Conservation (phyloP, 2,797 vertebrate genomes). For the Phrynocephalus vlangalii region DNA sequence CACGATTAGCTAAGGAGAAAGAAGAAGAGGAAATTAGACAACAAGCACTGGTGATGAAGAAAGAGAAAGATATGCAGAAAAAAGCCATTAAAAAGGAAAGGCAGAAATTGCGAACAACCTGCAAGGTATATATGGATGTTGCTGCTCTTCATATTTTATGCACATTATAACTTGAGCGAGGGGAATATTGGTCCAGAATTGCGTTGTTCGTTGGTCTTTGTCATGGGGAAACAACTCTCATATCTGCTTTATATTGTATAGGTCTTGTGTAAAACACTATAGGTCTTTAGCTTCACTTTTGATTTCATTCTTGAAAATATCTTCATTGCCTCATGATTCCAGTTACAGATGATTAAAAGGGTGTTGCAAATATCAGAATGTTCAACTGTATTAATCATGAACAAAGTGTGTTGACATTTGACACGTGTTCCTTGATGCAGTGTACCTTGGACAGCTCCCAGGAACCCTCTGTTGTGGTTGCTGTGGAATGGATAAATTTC, state of each 20-base stretch:
- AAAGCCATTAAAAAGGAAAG: constrained; percentile 98
- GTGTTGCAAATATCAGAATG: neutral
- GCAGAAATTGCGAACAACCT: constrained; percentile 94
- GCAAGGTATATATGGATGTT: constrained; percentile 85
- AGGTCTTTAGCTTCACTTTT: neutral
- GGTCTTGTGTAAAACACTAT: neutral
- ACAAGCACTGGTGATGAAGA: constrained; percentile 89
- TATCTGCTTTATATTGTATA: neutral
- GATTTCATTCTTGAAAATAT: neutral
- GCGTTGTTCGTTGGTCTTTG: neutral
- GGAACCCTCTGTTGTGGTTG: neutral
- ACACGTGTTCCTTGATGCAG: neutral
- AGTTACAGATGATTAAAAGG: neutral
- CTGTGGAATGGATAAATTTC: neutral
- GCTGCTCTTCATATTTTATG: neutral
- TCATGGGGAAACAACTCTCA: neutral
- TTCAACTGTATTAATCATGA: neutral
- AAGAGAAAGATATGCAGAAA: constrained; percentile 98
- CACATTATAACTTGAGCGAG: neutral
- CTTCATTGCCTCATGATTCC: neutral
- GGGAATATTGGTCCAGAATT: neutral
- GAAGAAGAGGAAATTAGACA: constrained; percentile 94
- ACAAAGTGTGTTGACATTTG: neutral
- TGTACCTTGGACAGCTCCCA: neutral
- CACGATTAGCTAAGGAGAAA: constrained; percentile 91